Evolutionary conservation across 2,113 vertebrate genomes (phyloP).

Genomic region (Halichoerus grypus): DNA sequence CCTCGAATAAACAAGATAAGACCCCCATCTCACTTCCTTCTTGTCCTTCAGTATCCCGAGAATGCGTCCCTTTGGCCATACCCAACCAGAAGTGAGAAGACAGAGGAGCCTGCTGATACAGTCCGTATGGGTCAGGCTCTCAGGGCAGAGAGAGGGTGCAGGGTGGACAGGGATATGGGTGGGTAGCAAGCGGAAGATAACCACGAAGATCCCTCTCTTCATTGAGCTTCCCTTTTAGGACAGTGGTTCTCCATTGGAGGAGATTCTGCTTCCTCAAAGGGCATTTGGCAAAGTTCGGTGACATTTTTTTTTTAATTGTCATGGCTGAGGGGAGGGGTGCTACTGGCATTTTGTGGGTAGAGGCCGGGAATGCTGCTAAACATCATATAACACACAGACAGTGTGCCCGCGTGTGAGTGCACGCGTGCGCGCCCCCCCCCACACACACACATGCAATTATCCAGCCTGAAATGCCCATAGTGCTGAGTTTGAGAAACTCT

Average conservation of each 20-base stretch:
- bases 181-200: neutral
- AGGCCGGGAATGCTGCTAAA: neutral
- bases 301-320: neutral
- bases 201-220: neutral
- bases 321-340: neutral
- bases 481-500: neutral
- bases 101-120: neutral
- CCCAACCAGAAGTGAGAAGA: neutral
- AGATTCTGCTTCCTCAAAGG: neutral
- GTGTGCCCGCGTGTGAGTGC: neutral
- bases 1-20: neutral
- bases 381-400: neutral
- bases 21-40: neutral
- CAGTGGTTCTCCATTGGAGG: neutral
- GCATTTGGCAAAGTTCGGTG: neutral
- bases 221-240: neutral
- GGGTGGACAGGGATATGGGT: neutral
- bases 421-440: neutral
- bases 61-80: neutral
- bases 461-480: neutral
- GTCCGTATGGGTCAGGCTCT: neutral
- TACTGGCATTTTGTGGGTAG: neutral
- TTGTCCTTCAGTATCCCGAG: neutral
- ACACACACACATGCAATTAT: neutral
- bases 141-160: neutral